Percentiles rank a stretch among this genome's conserved stretches.
phyloP scores from a whole-genome alignment of 2,113 vertebrate genomes.

The Opisthocomus hoazin region DNA sequence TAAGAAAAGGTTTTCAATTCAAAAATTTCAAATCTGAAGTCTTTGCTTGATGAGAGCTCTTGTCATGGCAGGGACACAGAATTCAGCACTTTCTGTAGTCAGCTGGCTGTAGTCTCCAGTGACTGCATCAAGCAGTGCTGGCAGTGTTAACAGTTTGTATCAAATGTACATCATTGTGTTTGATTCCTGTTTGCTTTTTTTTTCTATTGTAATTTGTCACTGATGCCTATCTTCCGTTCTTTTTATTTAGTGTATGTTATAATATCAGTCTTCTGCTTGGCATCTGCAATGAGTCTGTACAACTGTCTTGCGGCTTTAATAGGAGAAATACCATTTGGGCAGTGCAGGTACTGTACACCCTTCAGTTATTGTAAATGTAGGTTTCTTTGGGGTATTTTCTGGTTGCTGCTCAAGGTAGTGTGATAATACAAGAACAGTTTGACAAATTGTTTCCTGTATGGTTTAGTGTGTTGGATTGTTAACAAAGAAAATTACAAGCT shows the following conservation, averaged over 20 bases:
- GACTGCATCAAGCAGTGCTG: not conserved
- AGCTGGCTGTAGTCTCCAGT: not conserved
- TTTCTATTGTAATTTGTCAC: not conserved
- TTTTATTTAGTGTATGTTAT: slow-evolving; percentile 86
- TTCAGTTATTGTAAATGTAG: not conserved
- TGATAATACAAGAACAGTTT: not conserved
- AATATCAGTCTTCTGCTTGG: slow-evolving; percentile 90
- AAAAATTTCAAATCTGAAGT: not conserved
- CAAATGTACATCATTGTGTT: not conserved
- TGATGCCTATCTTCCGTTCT: not conserved
- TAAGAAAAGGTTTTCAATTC: not conserved
- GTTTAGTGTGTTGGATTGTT: not conserved
- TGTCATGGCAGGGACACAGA: not conserved
- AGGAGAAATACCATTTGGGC: slow-evolving; percentile 76
- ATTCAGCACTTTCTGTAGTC: not conserved
- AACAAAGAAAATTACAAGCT: not conserved
- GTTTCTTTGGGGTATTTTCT: not conserved
- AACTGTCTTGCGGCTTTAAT: slow-evolving; percentile 86
- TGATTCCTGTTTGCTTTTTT: not conserved
- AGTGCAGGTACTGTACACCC: slow-evolving; percentile 75
- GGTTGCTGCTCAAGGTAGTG: not conserved
- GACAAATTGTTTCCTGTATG: not conserved
- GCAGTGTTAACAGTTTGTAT: not conserved
- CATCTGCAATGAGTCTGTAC: slow-evolving; percentile 87
- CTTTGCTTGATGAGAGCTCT: not conserved